Percentiles rank a stretch among this genome's conserved stretches.
Evolutionary conservation across 2,113 vertebrate species (phyloP).

Genomic region (Bubalus kerabau): DNA sequence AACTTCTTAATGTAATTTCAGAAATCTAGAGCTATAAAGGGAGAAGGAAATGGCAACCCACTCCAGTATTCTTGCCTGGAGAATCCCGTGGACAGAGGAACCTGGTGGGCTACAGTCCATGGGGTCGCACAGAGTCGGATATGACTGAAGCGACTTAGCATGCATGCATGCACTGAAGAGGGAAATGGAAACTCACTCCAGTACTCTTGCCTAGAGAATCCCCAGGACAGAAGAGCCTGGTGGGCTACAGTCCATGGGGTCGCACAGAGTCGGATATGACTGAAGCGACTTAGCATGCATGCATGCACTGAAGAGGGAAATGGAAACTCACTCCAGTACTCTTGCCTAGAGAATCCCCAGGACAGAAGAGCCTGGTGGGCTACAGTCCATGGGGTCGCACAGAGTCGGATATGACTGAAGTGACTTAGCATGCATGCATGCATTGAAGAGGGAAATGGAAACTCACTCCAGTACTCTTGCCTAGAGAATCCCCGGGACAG

Average conservation of each 20-base stretch:
- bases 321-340: no score
- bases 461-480: no score
- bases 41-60: not conserved
- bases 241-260: rapidly evolving
- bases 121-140: rapidly evolving
- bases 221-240: not conserved
- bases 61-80: not conserved
- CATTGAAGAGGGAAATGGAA: no score
- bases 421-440: not conserved
- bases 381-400: rapidly evolving
- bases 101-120: not conserved
- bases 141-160: not conserved
- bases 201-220: not conserved
- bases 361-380: not conserved
- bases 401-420: not conserved
- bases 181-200: not conserved
- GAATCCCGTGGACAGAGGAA: not conserved
- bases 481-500: no score
- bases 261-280: not conserved
- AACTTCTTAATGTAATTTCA: not conserved
- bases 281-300: not conserved
- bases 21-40: not conserved
- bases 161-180: not conserved
- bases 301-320: no score
- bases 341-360: no score